Evolutionary conservation across 2,888 invertebrate species (phyloP).

Genomic region (Rapana venosa): DNA sequence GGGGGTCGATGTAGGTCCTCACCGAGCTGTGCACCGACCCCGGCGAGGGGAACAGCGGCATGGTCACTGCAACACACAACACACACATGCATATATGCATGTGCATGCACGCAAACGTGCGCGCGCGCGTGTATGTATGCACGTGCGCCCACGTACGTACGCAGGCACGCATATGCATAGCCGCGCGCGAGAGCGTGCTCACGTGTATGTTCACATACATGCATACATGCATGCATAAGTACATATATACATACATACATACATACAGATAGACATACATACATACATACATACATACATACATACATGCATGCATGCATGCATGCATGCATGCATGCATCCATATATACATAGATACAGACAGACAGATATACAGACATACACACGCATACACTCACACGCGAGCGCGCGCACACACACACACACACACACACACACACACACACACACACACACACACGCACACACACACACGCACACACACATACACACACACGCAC

Average conservation of each 20-base stretch:
- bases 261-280: not conserved
- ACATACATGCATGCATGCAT: not conserved
- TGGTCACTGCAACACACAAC: conserved; percentile 86
- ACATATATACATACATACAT: not conserved
- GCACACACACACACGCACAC: not conserved
- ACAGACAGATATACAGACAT: not conserved
- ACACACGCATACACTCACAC: not conserved
- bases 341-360: not conserved
- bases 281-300: not conserved
- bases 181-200: not conserved
- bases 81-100: not conserved
- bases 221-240: not conserved
- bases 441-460: not conserved
- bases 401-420: not conserved
- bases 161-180: not conserved
- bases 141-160: not conserved
- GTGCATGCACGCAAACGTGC: not conserved
- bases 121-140: not conserved
- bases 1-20: conserved; percentile 93
- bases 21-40: conserved; percentile 69
- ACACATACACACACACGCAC: not conserved
- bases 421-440: not conserved
- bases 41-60: conserved; percentile 92
- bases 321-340: not conserved
- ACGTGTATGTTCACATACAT: too few species aligned